phyloP scores from a whole-genome alignment of 2,797 vertebrate genomes.

The Pampus argenteus region DNA sequence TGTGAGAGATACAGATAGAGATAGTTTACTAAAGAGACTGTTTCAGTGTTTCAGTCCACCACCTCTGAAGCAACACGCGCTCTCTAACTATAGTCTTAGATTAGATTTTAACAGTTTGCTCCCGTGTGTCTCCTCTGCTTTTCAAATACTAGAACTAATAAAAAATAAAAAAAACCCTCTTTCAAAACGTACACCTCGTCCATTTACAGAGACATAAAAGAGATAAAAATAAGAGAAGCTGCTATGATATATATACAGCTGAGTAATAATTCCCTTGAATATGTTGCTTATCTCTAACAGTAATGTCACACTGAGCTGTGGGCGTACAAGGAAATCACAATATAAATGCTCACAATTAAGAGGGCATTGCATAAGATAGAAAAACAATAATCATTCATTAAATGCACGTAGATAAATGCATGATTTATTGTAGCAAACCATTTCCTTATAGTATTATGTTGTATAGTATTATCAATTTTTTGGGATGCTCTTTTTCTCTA shows the following conservation, averaged over 20 bases:
- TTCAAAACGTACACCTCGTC: not conserved
- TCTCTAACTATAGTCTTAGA: constrained; percentile 12
- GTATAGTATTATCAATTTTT: not conserved
- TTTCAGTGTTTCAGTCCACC: constrained; percentile 47
- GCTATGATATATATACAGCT: not conserved
- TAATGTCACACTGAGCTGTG: not conserved
- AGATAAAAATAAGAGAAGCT: not conserved
- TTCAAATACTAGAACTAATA: constrained; percentile 15
- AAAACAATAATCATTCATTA: not conserved
- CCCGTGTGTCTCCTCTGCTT: constrained; percentile 20
- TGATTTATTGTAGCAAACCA: not conserved
- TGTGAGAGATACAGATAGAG: no score
- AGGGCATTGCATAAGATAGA: not conserved
- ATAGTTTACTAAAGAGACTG: constrained; percentile 57
- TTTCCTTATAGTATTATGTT: not conserved
- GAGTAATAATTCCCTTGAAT: not conserved
- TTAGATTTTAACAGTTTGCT: constrained; percentile 36
- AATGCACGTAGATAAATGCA: not conserved
- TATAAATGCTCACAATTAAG: no score
- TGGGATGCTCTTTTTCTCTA: no score
- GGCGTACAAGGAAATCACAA: not conserved
- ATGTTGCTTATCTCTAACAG: not conserved
- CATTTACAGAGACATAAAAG: not conserved
- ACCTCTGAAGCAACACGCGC: constrained; percentile 47
- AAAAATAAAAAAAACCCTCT: constrained; percentile 5